Base-by-base conservation (phyloP, 1,140 invertebrate genomes). In the Acromyrmex heyeri region DNA sequence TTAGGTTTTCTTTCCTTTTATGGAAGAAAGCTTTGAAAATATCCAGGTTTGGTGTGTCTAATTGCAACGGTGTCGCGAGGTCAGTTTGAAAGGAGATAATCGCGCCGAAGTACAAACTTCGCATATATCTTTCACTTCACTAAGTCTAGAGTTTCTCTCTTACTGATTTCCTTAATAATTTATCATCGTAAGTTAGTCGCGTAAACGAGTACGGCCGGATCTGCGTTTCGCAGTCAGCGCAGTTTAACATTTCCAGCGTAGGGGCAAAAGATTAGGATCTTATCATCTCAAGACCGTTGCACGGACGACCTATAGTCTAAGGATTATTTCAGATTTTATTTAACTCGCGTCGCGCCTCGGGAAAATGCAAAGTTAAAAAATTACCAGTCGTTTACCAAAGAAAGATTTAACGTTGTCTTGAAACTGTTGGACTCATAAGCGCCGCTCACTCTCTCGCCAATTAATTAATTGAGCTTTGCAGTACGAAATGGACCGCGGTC, bases 381-480 rank as follows among this genome's bases (percentile, higher is more conserved):
- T 21, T 24, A 5, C 21, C 21, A 12, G 30, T 65, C 55, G 7
- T 57, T 77, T 67, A 12, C 4, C 24, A 48, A 57, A 55, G 44
- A 83, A 69, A 62, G 86, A 90, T 79, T 86, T 86, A 81, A 85
- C 62, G 78, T 50, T 78, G 79, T 90, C 88, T 89, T 87, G 85
- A 34, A 90, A 83, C 76, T 86, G 53, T 91, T 70, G 59, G 16
- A 82, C 83, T 85, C 21, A 34, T 87, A 83, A 61, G 55, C 76
- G 61, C 72, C 72, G 57, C 38, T 85, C 86, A 78, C 87, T 85
- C 86, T 90, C 77, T 64, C 81, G 75, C 83, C 89, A 91, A 92
- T 94, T 94, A 94, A 94, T 94, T 94, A 94, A 94, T 94, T 93
- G 90, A 87, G 91, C 88, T 91, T 90, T 76, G 72, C 86, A 86